These are phyloP conservation scores for Tetrao urogallus DNA, from an alignment of 2,113 vertebrate genomes.

Conservation along the genomic window DNA sequence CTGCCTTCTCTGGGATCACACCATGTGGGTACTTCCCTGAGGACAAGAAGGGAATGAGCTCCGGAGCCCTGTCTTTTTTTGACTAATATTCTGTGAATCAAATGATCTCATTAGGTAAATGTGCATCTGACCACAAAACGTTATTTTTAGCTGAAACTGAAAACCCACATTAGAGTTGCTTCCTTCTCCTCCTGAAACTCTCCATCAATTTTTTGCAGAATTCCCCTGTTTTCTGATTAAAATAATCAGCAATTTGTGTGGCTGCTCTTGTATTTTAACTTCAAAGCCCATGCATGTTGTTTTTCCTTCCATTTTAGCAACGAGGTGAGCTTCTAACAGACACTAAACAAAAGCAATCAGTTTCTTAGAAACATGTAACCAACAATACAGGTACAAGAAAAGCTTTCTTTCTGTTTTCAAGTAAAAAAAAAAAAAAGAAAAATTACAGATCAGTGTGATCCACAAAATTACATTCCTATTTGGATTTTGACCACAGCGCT, in stretches of 20 bases:
- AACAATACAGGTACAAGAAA: background rate
- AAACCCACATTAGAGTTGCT: background rate
- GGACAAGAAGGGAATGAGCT: background rate
- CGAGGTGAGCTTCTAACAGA: background rate
- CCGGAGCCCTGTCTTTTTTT: background rate
- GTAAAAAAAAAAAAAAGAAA: background rate
- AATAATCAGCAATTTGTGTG: background rate
- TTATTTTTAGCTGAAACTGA: background rate
- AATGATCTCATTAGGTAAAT: constrained; percentile 24
- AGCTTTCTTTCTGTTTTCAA: background rate
- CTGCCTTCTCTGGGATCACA: background rate
- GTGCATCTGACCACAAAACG: constrained; percentile 21
- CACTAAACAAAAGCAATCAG: background rate
- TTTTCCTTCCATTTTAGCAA: background rate
- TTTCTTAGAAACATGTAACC: background rate
- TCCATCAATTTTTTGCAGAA: background rate
- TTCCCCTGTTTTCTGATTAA: background rate
- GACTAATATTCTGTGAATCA: constrained; percentile 19
- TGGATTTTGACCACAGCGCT: background rate
- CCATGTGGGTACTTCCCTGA: background rate
- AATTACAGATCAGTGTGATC: background rate
- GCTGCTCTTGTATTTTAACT: background rate
- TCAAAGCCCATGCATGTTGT: background rate
- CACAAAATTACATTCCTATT: background rate
- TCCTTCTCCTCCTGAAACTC: background rate